These are phyloP conservation scores for Sebastes cheni DNA, from an alignment of 2,797 vertebrate species.

Conservation along the genomic window DNA sequence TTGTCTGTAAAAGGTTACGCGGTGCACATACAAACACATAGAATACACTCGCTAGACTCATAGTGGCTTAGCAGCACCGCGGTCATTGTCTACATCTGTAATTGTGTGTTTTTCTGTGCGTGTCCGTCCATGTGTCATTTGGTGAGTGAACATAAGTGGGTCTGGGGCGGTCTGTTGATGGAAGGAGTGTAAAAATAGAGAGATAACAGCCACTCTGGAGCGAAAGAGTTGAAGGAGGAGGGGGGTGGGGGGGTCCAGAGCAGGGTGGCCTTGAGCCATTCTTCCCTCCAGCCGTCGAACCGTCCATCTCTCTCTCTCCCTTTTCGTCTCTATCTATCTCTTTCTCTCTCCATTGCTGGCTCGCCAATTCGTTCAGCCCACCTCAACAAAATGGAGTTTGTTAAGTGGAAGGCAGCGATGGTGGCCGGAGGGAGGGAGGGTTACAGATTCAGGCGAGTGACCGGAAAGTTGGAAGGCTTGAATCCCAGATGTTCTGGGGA, in stretches of 20 bases:
- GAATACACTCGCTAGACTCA: slow-evolving; percentile 45
- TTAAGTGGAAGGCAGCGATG: slow-evolving; percentile 53
- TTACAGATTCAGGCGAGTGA: slow-evolving; percentile 6
- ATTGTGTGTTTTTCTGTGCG: slow-evolving; percentile 56
- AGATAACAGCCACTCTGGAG: slow-evolving; percentile 79
- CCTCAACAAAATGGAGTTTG: slow-evolving; percentile 71
- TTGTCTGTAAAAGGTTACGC: slow-evolving; percentile 42
- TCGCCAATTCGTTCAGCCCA: slow-evolving; percentile 38
- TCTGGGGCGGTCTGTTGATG: slow-evolving; percentile 79
- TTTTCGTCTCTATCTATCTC: slow-evolving; percentile 6
- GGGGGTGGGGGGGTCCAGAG: slow-evolving; percentile 42
- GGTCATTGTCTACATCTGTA: slow-evolving; percentile 62
- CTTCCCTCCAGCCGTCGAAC: slow-evolving; percentile 61
- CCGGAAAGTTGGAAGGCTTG: neutral
- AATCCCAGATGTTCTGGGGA: neutral
- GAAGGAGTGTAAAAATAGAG: slow-evolving; percentile 84
- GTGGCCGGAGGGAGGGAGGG: slow-evolving; percentile 9
- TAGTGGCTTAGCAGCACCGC: slow-evolving; percentile 54
- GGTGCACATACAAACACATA: slow-evolving; percentile 14
- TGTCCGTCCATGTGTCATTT: slow-evolving; percentile 74
- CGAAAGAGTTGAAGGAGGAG: slow-evolving; percentile 57
- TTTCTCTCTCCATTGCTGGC: slow-evolving; percentile 22
- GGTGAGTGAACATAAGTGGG: slow-evolving; percentile 83
- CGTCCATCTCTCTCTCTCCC: slow-evolving; percentile 19
- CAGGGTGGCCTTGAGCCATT: slow-evolving; percentile 73